Base-by-base conservation (phyloP, 37 sponge, comb jelly and placozoan genomes). In the Oopsacas minuta region DNA sequence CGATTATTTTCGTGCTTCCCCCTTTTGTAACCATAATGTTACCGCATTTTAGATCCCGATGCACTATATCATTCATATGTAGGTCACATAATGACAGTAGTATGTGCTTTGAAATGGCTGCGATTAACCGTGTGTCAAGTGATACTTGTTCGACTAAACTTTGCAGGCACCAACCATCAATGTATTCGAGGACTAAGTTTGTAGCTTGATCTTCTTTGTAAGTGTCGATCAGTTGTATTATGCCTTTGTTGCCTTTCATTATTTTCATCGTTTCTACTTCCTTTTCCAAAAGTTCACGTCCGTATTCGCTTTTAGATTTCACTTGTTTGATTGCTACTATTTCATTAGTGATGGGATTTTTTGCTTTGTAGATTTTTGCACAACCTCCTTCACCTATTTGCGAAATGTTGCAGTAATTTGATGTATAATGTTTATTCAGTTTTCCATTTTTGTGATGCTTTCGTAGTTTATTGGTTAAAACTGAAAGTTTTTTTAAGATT, bases 311-410 rank as follows among this genome's bases (percentile, higher is more conserved):
- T 61, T 61, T 61, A 25, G 75, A 61, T n/a, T 61, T 61, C 5
- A 61, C 75, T n/a, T 61, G 75, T 12, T 61, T 61, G 22, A 61
- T 61, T 34, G 75, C 75, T 3, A 61, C 75, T 10, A 61, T n/a
- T 61, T 61, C 75, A n/a, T 61, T 34, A 20, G 75, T 61, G 30
- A 61, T 61, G 7, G 75, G 30, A 61, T 61, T 61, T 34, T 5
- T 61, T 61, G 75, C 75, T 61, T 61, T 61, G 75, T 61, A 61
- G 22, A 61, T 61, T 61, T 61, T 61, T 5, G 75, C 75, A n/a
- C 75, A 61, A 25, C 75, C 75, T 25, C 75, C 75, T 61, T 61
- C 75, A 10, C 75, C 75, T 25, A 61, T 61, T 61, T 61, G 75
- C 75, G 75, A 61, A 61, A 61, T 10, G 28, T 61, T 61, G 22